Evolutionary conservation across 2,113 vertebrate species (phyloP), one percentile per base, ranked within the genome.

Genomic region (Cavia aperea): DNA sequence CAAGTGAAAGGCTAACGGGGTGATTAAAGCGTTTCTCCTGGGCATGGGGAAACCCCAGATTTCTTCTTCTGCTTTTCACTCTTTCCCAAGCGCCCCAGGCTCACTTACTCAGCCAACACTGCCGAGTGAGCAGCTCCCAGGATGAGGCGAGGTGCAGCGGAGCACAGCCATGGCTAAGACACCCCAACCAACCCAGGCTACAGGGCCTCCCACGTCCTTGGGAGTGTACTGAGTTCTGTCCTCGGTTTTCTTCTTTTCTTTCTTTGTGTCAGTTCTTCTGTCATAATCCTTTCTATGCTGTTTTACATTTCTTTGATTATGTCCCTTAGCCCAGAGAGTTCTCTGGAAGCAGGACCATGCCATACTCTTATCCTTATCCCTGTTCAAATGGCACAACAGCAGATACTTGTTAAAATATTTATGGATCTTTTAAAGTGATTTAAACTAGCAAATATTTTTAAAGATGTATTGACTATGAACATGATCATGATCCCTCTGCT

Each of bases 61-160:
- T 93, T 89, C 43, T 29, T 56, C 19, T 21, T 39, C 39, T 54
- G 58, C 33, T 51, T 72, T 62, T 33, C 46, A 73, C 68, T 89
- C 78, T 49, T 92, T 94, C 92, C 90, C 91, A 92, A 94, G n/a
- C 63, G 60, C 81, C 79, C 54, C 82, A 88, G 91, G 92, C 65
- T 70, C 70, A 70, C 72, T 94, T 86, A 89, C 72, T 94, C 83
- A 90, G 77, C 90, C 89, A 94, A 93, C 60, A 70, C 63, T 70
- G 92, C 91, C 24, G 63, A 87, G 77, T 60, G 88, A 46, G 62
- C 24, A 81, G 7, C 23, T 86, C 93, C 24, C 58, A 86, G 60
- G 70, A 84, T 56, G 36, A 89, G 36, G 36, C 54, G 10, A 39
- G 68, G 68, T n/a, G 16, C 7, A 7, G 33, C 7, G 18, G 29